Evolutionary conservation across 2,888 invertebrate species (phyloP), one percentile per base, ranked within the genome.

Genomic region (Zygogramma bicolorata): DNA sequence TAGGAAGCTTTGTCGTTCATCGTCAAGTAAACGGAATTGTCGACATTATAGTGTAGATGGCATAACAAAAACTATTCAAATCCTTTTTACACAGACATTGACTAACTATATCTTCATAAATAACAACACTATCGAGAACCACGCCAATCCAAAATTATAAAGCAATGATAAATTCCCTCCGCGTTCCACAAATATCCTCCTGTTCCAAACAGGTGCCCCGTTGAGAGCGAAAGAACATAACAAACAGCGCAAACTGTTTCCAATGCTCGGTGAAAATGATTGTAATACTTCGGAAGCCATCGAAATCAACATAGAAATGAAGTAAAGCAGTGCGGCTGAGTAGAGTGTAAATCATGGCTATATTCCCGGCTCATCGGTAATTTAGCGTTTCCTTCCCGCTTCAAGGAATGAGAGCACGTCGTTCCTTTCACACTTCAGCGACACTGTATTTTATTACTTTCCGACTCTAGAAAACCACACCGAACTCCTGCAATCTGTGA

Each of bases 401-500:
- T 80, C 79, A 81, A 82, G 82, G 78, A 83, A 82, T 80, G 81
- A 83, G 81, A 81, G 81, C 81, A 82, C 83, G 82, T 82, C 83
- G 82, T 81, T 79, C 80, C 81, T 83, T 84, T 84, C 81, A 84
- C 84, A 84, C 84, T 84, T 82, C 82, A 84, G 78, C 82, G 83
- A 82, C 83, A 83, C 80, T 82, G 84, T 84, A 82, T 83, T 84
- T 85, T 85, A 85, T 84, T 84, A 83, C 83, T 81, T 81, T 82
- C 66, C 69, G 73, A 73, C 69, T 66, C 40, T 31, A 53, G 68
- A 68, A 73, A 69, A 73, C 73, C 73, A 25, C 73, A 65, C 42
- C 46, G 69, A 69, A 65, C 68, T 57, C 58, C 29, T 4, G 57
- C 59, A 72, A 61, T 65, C 73, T 69, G 49, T 20, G 73, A 58